phyloP scores from a whole-genome alignment of 2,113 vertebrate genomes.

The Microcebus griseorufus region DNA sequence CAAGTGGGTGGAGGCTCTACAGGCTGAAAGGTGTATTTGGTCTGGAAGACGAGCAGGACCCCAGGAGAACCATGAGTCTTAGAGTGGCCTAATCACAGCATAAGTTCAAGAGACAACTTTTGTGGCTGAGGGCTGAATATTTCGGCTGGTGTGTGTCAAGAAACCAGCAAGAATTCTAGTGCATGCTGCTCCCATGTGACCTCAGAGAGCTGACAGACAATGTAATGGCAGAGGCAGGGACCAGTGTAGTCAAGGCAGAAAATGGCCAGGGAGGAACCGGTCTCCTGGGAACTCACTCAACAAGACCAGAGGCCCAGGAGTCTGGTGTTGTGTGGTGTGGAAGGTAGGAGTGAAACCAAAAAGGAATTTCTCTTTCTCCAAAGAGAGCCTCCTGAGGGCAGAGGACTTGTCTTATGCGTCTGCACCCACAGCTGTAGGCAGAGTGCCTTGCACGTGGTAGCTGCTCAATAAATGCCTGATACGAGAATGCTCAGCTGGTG shows the following conservation, averaged over 20 bases:
- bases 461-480: neutral
- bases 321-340: neutral
- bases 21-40: neutral
- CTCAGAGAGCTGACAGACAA: neutral
- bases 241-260: neutral
- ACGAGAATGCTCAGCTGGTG: neutral
- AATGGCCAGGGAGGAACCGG: neutral
- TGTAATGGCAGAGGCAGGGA: neutral
- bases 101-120: neutral
- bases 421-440: neutral
- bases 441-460: neutral
- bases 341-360: neutral
- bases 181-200: neutral
- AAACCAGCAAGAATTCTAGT: neutral
- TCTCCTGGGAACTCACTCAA: too few relatives aligned
- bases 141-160: neutral
- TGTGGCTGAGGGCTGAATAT: neutral
- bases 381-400: neutral
- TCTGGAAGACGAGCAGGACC: neutral
- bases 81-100: neutral
- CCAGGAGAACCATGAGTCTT: neutral
- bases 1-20: rapidly evolving
- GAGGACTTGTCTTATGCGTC: neutral
- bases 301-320: neutral
- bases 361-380: neutral